Evolutionary conservation across 2,888 invertebrate species (phyloP).

Genomic region (Myopa testacea): DNA sequence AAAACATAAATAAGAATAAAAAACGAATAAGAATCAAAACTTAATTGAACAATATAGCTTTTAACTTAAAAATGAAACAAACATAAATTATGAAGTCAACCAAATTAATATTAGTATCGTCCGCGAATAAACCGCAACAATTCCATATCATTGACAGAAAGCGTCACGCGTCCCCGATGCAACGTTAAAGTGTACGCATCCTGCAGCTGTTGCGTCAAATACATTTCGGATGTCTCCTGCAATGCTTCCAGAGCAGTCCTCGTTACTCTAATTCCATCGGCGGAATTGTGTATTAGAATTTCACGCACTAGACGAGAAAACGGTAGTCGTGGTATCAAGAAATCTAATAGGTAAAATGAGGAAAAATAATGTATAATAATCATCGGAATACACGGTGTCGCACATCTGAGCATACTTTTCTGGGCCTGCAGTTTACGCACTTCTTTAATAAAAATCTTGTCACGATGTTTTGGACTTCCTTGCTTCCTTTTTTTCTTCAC

Average conservation of each 20-base stretch:
- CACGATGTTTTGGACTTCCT: slow-evolving; percentile 30
- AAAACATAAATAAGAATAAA: no score
- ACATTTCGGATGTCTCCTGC: slow-evolving; percentile 70
- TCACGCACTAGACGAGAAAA: slow-evolving; percentile 69
- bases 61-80: no score
- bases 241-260: slow-evolving; percentile 67
- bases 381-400: no score
- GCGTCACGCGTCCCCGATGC: slow-evolving; percentile 69
- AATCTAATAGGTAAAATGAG: slow-evolving; percentile 20
- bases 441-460: slow-evolving; percentile 38
- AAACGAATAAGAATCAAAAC: no score
- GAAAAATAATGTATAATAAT: neutral
- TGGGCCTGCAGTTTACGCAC: slow-evolving; percentile 48
- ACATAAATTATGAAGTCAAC: neutral
- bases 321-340: slow-evolving; percentile 67
- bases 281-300: slow-evolving; percentile 57
- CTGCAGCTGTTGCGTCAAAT: slow-evolving; percentile 69
- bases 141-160: slow-evolving; percentile 69
- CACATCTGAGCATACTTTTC: neutral
- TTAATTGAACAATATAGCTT: no score
- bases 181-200: slow-evolving; percentile 68
- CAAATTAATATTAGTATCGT: neutral
- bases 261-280: slow-evolving; percentile 58
- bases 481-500: slow-evolving; percentile 45
- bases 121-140: slow-evolving; percentile 54